These are phyloP conservation scores for Rhinolophus sinicus DNA, from an alignment of 2,113 vertebrate species.

Conservation along the genomic window DNA sequence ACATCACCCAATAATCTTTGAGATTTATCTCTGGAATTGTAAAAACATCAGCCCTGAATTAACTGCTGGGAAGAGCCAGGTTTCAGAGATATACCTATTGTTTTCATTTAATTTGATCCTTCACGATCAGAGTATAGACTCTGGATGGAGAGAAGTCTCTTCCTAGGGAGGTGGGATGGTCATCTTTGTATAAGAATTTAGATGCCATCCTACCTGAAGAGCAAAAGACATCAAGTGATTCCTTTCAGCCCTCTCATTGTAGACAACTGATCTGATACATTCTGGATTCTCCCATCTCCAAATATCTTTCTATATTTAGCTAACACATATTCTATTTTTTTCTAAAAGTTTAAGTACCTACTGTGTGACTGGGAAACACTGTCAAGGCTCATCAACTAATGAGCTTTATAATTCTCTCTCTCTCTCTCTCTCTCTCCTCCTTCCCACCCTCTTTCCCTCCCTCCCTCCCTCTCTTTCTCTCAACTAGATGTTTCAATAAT, in stretches of 20 bases:
- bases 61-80: not conserved
- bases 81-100: not conserved
- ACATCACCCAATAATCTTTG: not conserved
- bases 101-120: not conserved
- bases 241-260: not conserved
- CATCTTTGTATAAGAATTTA: not conserved
- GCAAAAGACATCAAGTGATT: not conserved
- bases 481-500: constrained; percentile 31
- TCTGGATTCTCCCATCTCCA: not conserved
- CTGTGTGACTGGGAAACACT: not conserved
- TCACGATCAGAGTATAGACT: not conserved
- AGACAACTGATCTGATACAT: not conserved
- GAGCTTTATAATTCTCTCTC: not conserved
- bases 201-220: not conserved
- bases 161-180: not conserved
- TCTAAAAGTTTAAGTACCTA: not conserved
- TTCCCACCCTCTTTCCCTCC: not conserved
- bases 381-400: not conserved
- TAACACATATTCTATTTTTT: not conserved
- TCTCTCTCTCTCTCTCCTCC: not conserved
- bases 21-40: not conserved
- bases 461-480: not conserved
- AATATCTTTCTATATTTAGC: not conserved
- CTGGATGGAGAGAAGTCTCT: not conserved
- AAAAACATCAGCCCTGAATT: not conserved